Evolutionary conservation across 1,140 invertebrate species (phyloP).

Genomic region (Drosophila arizonae): DNA sequence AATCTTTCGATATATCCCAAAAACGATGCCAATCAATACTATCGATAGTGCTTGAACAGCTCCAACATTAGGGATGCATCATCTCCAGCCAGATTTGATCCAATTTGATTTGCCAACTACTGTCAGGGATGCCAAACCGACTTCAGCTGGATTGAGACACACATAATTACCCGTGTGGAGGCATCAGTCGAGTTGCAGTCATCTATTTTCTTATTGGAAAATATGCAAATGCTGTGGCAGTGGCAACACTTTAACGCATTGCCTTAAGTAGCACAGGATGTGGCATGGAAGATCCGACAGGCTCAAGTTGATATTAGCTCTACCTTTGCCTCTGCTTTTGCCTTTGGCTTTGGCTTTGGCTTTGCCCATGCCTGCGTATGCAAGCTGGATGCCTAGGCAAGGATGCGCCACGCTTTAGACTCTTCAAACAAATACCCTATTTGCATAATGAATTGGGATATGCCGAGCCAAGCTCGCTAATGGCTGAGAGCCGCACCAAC

Average conservation of each 20-base stretch:
- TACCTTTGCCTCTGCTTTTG: not conserved
- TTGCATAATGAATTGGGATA: not conserved
- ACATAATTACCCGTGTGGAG: not conserved
- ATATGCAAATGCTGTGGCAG: slow-evolving; percentile 48
- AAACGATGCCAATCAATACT: too few species aligned
- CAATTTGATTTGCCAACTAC: too few species aligned
- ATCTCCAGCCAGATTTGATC: too few species aligned
- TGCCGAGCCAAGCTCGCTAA: not conserved
- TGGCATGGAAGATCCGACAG: slow-evolving; percentile 1
- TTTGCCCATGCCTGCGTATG: too few species aligned
- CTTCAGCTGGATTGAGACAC: too few species aligned
- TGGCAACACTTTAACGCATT: slow-evolving; percentile 42
- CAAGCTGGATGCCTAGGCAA: too few species aligned
- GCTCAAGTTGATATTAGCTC: not conserved
- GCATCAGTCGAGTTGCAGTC: slow-evolving; percentile 34
- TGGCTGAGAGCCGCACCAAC: too few species aligned
- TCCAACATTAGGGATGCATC: too few species aligned
- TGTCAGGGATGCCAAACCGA: too few species aligned
- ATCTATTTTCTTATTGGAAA: slow-evolving; percentile 66
- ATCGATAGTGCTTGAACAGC: too few species aligned
- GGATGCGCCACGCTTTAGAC: not conserved
- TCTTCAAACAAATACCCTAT: slow-evolving; percentile 1
- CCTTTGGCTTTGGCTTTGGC: not conserved
- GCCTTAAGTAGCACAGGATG: slow-evolving; percentile 6
- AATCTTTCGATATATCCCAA: too few species aligned